Evolutionary conservation across 2,797 vertebrate genomes (phyloP).

Genomic region (Lithobates pipiens): DNA sequence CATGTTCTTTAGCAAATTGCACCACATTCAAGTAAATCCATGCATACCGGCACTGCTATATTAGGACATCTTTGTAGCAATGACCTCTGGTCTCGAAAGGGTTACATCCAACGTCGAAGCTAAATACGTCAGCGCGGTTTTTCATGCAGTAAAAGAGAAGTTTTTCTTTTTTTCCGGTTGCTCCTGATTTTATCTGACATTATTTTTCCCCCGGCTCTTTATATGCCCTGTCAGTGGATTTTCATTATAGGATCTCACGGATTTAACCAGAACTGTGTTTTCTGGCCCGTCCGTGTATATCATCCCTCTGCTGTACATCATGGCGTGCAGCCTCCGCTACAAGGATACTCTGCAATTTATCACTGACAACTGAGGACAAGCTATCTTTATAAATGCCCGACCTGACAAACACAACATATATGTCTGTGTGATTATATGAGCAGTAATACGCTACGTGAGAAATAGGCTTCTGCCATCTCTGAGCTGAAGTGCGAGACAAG

Average conservation of each 20-base stretch:
- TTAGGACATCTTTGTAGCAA: too few species aligned
- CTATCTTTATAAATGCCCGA: slow-evolving; percentile 60
- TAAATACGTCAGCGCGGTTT: too few species aligned
- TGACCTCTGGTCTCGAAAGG: too few species aligned
- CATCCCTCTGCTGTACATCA: slow-evolving; percentile 53
- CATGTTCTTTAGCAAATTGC: too few species aligned
- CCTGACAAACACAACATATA: slow-evolving; percentile 61
- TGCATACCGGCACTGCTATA: too few species aligned
- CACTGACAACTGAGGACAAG: slow-evolving; percentile 49
- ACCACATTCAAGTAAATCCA: too few species aligned
- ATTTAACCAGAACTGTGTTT: slow-evolving; percentile 44
- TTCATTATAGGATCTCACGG: slow-evolving; percentile 51
- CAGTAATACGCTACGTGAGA: slow-evolving; percentile 47
- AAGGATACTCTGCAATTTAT: slow-evolving; percentile 57
- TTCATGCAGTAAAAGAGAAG: not conserved
- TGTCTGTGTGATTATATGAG: slow-evolving; percentile 58
- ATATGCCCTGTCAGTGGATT: slow-evolving; percentile 43
- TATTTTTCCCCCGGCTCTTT: slow-evolving; percentile 13
- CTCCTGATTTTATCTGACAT: not conserved
- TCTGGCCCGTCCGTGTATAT: slow-evolving; percentile 54
- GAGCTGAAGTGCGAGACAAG: slow-evolving; percentile 18
- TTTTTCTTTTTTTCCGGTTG: not conserved
- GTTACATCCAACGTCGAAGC: not conserved
- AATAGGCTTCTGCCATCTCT: slow-evolving; percentile 45
- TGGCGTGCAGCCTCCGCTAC: slow-evolving; percentile 19